Evolutionary conservation across 2,888 invertebrate genomes (phyloP).

Genomic region (Cremastobaeus sp.): DNA sequence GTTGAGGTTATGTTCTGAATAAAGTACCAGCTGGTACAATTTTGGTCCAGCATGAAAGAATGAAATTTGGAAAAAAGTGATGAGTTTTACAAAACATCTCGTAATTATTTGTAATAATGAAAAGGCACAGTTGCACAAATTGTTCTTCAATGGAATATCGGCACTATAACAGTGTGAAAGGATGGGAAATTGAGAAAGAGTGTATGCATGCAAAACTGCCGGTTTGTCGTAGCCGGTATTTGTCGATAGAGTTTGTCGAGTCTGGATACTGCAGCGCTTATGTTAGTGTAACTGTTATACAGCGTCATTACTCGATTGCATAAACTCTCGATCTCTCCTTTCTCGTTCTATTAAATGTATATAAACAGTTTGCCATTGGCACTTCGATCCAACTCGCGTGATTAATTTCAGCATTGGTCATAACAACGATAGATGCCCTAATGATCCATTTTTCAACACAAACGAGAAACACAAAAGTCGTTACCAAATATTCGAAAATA

Average conservation of each 20-base stretch:
- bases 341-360: constrained; percentile 64
- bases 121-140: constrained; percentile 11
- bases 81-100: too few relatives aligned
- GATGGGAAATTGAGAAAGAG: constrained; percentile 30
- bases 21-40: too few relatives aligned
- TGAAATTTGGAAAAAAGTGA: too few relatives aligned
- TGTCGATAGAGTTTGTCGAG: constrained; percentile 44
- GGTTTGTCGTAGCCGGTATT: constrained; percentile 28
- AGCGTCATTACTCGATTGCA: constrained; percentile 66
- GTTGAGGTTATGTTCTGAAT: too few relatives aligned
- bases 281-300: constrained; percentile 65
- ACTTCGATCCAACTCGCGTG: constrained; percentile 52
- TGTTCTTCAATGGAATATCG: constrained; percentile 9
- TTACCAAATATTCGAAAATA: too few relatives aligned
- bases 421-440: too few relatives aligned
- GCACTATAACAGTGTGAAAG: constrained; percentile 13
- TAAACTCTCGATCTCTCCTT: constrained; percentile 72
- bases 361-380: too few relatives aligned
- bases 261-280: constrained; percentile 59
- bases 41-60: too few relatives aligned
- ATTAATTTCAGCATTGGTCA: too few relatives aligned
- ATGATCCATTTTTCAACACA: too few relatives aligned
- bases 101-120: too few relatives aligned
- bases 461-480: too few relatives aligned
- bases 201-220: constrained; percentile 28